A percentile compares a stretch with the other conserved stretches of the same genome.
phyloP scores from a whole-genome alignment of 2,797 vertebrate genomes.

The Xenopus petersii region DNA sequence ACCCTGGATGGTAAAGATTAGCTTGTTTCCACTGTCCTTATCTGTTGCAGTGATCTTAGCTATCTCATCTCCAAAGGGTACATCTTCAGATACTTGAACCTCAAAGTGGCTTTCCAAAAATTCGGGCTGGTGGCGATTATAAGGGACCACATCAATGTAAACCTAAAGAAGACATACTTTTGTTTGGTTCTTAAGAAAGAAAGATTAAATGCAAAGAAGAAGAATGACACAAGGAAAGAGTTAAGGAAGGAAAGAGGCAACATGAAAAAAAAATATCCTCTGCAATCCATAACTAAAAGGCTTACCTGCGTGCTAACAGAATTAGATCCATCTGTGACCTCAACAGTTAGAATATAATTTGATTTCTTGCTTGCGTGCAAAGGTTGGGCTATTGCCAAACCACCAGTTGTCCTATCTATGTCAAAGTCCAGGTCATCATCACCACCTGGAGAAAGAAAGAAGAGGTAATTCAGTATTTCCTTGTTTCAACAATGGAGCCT shows the following conservation, averaged over 20 bases:
- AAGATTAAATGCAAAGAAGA: no score
- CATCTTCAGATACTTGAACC: conserved; percentile 82
- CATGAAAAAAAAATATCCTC: no score
- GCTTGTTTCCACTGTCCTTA: conserved; percentile 77
- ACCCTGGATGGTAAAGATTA: conserved; percentile 87
- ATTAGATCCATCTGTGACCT: conserved; percentile 82
- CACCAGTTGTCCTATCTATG: conserved; percentile 87
- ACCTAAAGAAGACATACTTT: conserved; percentile 66
- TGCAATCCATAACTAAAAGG: not conserved
- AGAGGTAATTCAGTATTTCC: not conserved
- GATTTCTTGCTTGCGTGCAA: conserved; percentile 79
- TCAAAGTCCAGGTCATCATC: conserved; percentile 91
- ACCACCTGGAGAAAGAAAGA: conserved; percentile 68
- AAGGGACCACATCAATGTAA: conserved; percentile 81
- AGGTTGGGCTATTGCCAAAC: conserved; percentile 81
- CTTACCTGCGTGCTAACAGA: conserved; percentile 83
- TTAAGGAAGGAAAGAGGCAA: no score
- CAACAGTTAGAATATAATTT: conserved; percentile 89
- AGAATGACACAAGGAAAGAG: no score
- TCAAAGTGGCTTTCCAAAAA: conserved; percentile 81
- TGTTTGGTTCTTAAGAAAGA: no score
- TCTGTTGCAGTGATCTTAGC: conserved; percentile 82
- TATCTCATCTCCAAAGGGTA: conserved; percentile 80
- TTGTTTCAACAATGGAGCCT: not conserved
- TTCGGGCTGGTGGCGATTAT: conserved; percentile 87